Percentiles rank a stretch among this genome's conserved stretches.
These are phyloP conservation scores for Pissodes strobi DNA, from an alignment of 1,140 invertebrate genomes.

Conservation along the genomic window DNA sequence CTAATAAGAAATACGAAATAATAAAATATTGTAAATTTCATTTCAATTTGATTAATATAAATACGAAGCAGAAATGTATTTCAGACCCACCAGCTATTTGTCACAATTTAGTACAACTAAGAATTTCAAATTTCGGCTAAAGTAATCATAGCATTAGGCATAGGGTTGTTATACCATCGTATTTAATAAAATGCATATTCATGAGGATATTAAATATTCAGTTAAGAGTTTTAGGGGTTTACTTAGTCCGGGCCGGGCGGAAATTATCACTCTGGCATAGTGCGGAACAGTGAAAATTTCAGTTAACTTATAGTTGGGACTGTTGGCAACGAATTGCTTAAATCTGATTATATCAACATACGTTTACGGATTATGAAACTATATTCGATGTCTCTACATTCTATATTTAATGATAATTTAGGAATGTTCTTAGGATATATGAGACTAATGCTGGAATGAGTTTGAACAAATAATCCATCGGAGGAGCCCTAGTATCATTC, in stretches of 20 bases:
- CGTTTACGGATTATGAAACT: no score
- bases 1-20: no score
- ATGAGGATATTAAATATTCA: slow-evolving; percentile 42
- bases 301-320: slow-evolving; percentile 37
- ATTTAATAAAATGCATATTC: slow-evolving; percentile 43
- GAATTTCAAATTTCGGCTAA: slow-evolving; percentile 17
- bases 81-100: background rate
- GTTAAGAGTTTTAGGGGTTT: slow-evolving; percentile 40
- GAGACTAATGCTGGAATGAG: no score
- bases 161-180: slow-evolving; percentile 27
- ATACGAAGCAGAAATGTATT: no score
- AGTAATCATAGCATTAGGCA: slow-evolving; percentile 24
- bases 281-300: slow-evolving; percentile 20
- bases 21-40: no score
- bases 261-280: slow-evolving; percentile 34
- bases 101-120: slow-evolving; percentile 1
- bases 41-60: no score
- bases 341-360: no score
- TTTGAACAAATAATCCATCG: no score
- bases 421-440: no score
- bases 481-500: no score
- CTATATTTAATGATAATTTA: no score
- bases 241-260: slow-evolving; percentile 27
- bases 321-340: slow-evolving; percentile 19
- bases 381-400: no score